Conservation (phyloP, 1,140 invertebrate genomes). For the Fopius arisanus region DNA sequence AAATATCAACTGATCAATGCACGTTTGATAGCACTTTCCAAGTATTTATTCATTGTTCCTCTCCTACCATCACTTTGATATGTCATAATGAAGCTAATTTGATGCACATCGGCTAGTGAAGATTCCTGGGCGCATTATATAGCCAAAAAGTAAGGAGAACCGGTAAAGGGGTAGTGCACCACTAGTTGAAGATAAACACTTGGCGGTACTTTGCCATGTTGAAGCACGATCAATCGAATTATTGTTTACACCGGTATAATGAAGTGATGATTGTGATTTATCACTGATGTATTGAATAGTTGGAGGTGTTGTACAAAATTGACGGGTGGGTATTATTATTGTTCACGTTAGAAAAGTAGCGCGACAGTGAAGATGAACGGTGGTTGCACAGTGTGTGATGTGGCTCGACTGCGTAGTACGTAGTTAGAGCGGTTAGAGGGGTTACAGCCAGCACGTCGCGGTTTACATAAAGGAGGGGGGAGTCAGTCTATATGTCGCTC, state of each 20-base stretch:
- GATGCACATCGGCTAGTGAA: no score
- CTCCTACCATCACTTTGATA: no score
- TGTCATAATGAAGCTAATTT: not conserved
- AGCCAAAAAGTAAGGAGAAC: not conserved
- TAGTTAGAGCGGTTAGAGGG: no score
- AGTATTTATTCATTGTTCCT: not conserved
- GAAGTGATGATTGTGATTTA: not conserved
- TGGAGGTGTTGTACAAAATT: not conserved
- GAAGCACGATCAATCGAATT: not conserved
- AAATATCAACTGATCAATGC: no score
- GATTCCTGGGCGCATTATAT: no score
- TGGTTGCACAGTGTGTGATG: conserved; percentile 10
- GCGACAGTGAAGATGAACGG: not conserved
- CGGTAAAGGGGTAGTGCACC: not conserved
- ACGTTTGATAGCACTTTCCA: not conserved
- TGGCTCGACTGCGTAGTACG: conserved; percentile 29
- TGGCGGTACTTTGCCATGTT: not conserved
- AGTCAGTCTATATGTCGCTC: not conserved
- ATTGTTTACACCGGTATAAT: not conserved
- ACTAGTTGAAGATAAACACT: not conserved
- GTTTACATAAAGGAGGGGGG: conserved; percentile 19
- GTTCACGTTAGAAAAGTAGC: not conserved
- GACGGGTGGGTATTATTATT: not conserved
- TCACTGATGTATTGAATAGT: not conserved
- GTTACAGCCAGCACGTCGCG: conserved; percentile 16